Conservation (phyloP, 30 jellyfish, hydroid and myxozoan genomes). For the Turritopsis rubra region DNA sequence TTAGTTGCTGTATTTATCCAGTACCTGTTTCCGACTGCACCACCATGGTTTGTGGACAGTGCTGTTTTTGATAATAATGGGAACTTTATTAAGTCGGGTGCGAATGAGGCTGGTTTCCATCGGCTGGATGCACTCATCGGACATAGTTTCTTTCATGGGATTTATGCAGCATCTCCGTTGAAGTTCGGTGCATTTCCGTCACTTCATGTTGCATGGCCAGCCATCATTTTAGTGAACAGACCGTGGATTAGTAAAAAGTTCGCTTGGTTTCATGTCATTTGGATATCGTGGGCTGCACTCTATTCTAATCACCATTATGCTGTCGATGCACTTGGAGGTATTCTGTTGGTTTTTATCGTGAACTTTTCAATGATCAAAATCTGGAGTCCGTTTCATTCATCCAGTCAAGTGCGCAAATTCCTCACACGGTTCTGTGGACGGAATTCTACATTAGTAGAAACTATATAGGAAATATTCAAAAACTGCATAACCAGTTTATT, state of each 20-base stretch:
- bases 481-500: background rate
- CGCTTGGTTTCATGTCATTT: constrained; percentile 92
- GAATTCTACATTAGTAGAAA: background rate
- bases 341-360: constrained; percentile 78
- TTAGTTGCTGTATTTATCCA: constrained; percentile 65
- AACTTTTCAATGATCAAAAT: constrained; percentile 82
- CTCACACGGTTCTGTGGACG: background rate
- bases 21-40: constrained; percentile 91
- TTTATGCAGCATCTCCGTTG: constrained; percentile 86
- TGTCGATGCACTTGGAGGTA: constrained; percentile 94
- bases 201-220: constrained; percentile 98
- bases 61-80: constrained; percentile 91
- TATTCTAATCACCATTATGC: constrained; percentile 96
- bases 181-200: constrained; percentile 98
- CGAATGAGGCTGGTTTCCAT: constrained; percentile 93
- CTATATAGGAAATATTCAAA: background rate
- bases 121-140: constrained; percentile 95
- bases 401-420: constrained; percentile 22
- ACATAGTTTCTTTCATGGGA: constrained; percentile 64
- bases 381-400: constrained; percentile 80
- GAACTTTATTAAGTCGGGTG: constrained; percentile 60
- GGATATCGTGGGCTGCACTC: constrained; percentile 99
- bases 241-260: constrained; percentile 96
- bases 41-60: constrained; percentile 99
- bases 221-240: constrained; percentile 61